Evolutionary conservation across 2,888 invertebrate genomes (phyloP), one percentile per base, ranked within the genome.

Genomic region (Noctua comes): DNA sequence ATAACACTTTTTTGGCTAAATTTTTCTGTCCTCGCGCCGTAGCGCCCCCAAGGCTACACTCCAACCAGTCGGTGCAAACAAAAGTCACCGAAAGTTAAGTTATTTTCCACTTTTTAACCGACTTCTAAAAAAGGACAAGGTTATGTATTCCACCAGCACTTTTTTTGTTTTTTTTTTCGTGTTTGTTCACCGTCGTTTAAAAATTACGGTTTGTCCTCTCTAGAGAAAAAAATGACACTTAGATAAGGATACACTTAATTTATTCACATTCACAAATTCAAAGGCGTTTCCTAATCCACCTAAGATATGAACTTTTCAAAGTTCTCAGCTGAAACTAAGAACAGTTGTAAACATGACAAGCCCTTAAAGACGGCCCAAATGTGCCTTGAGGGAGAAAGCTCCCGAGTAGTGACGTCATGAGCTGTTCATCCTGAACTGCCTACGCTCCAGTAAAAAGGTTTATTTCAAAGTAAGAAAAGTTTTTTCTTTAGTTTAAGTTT

Each of bases 321-420:
- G 3, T 13, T 13, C 13, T 24, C 31, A 31, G 31, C 31, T 40
- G 7, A 24, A 65, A 40, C 40, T n/a, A 65, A 65, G 7, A 71
- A 68, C 62, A 7, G 51, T 68, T 80, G 24, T 72, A 57, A 79
- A 68, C 21, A 68, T 13, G 54, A 43, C 13, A 40, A 65, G 21
- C 65, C 54, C 76, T 83, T 73, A 81, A 31, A 62, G 69, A 18
- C 43, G 82, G 16, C 68, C 76, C 70, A 59, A 54, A 85, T 81
- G 40, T 24, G 43, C 64, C 64, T 10, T 27, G 69, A 54, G 75
- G 74, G 57, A 80, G 40, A 69, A 36, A 46, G 16, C 24, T 4
- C 21, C 10, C 10, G 31, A 72, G 62, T 64, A 65, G 71, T 75
- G 54, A 75, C 81, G 75, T 68, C 80, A 80, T 36, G 7, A n/a